These are phyloP conservation scores for Ibidorhyncha struthersii DNA, from an alignment of 2,113 vertebrate genomes.

Conservation along the genomic window DNA sequence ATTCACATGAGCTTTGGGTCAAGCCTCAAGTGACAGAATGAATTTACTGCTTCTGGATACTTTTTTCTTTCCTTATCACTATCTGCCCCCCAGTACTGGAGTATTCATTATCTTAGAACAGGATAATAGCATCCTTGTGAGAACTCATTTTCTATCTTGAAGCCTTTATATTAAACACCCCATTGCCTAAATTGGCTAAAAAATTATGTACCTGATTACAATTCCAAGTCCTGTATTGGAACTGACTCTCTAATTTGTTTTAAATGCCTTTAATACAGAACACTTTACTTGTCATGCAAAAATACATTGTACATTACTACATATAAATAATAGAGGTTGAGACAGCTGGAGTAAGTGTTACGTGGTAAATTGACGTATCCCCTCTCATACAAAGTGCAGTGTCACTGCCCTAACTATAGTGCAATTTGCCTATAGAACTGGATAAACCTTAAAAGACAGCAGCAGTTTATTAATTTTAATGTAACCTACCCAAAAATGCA, in stretches of 20 bases:
- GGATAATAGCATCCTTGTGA: neutral
- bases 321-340: neutral
- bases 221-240: neutral
- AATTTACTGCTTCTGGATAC: neutral
- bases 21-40: neutral
- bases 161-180: neutral
- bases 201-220: neutral
- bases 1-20: neutral
- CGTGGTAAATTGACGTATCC: neutral
- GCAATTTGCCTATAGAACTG: neutral
- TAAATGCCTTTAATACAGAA: neutral
- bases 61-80: neutral
- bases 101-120: neutral
- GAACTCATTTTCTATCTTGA: neutral
- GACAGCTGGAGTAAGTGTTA: neutral
- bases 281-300: neutral
- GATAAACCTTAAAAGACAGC: neutral
- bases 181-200: neutral
- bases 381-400: neutral
- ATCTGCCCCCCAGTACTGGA: neutral
- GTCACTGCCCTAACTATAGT: neutral
- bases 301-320: neutral
- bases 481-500: neutral
- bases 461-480: neutral
- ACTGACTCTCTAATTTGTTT: neutral